Evolutionary conservation across 2,797 vertebrate genomes (phyloP), one percentile per base, ranked within the genome.

Genomic region (Fundulus diaphanus): DNA sequence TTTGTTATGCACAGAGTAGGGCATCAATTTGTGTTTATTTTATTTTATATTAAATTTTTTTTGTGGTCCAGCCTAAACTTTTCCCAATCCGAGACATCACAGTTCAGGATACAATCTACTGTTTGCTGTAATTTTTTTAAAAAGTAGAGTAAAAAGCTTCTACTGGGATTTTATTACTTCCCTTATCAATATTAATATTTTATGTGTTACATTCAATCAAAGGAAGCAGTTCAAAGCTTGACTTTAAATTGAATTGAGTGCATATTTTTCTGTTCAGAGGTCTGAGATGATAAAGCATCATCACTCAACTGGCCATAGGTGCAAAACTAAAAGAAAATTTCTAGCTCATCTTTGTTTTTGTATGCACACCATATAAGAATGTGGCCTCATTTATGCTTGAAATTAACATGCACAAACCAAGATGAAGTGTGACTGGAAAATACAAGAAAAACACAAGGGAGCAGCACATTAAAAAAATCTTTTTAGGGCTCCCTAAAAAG

Each of bases 401-500:
- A 92, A 92, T 92, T 85, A 92, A 87, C 82, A 79, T 49, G 80
- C 86, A 89, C 89, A 92, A 93, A 93, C 35, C 89, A 88, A 82
- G 80, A 83, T 83, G 85, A 81, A 88, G 78, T 83, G 82, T 86
- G 84, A 85, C 85, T 76, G 68, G 78, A 87, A 92, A 91, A 83
- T 82, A 87, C 86, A 76, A 73, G 79, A 89, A 63, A 88, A 75
- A 73, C 88, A 90, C 89, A 92, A 86, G 91, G 84, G 87, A 90
- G 84, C 81, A 79, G 78, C 76, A 69, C 83, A n/a, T n/a, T n/a
- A 81, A 88, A 90, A 82, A 79, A 82, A 86, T 74, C 84, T 90
- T 92, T 91, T 92, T 91, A 91, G 92, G 88, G 80, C 73, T 81
- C 74, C 90, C 81, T 93, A 85, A 92, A 66, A 93, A 90, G 82